Evolutionary conservation across 2,797 vertebrate species (phyloP), one percentile per base, ranked within the genome.

Genomic region (Serranus cabrilla): DNA sequence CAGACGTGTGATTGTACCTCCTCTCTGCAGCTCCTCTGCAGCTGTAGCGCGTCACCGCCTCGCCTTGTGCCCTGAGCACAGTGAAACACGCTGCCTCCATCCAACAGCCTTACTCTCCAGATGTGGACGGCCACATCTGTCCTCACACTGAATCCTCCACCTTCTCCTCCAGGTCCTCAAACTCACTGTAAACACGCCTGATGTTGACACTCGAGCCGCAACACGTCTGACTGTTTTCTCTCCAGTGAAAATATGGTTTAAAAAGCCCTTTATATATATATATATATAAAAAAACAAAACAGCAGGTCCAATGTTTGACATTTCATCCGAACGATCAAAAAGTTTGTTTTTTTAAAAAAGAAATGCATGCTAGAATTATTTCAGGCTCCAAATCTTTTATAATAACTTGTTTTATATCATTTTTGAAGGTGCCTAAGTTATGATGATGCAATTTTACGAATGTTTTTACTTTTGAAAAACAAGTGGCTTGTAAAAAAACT

Each of bases 341-440:
- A 68, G 80, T 77, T 62, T 75, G 45, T 73, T 74, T 67, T 81
- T 68, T 65, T 62, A 20, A 2, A 11, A 17, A 11, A 17, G 12
- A 57, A 74, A 69, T 61, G 87, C 87, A 92, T 89, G 87, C 71
- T 67, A 55, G 58, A 91, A 47, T 69, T 75, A 50, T 79, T 89
- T 83, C 50, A 57, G 68, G 74, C 83, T 91, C 80, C 76, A 69
- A 86, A 61, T 18, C 63, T 76, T 84, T 86, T 67, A 74, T 81
- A 75, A 81, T 58, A 74, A 82, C 56, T 83, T 76, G 40, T 89
- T 92, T 92, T 90, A 59, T 87, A 85, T 91, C 56, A 64, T 90
- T 90, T n/a, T 89, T 85, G 66, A 87, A 73, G 82, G 87, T 93
- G 90, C 90, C 91, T 94, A 93, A 94, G 84, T 94, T 94, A 92